phyloP scores from a whole-genome alignment of 1,140 invertebrate species.

The Cydia fagiglandana region DNA sequence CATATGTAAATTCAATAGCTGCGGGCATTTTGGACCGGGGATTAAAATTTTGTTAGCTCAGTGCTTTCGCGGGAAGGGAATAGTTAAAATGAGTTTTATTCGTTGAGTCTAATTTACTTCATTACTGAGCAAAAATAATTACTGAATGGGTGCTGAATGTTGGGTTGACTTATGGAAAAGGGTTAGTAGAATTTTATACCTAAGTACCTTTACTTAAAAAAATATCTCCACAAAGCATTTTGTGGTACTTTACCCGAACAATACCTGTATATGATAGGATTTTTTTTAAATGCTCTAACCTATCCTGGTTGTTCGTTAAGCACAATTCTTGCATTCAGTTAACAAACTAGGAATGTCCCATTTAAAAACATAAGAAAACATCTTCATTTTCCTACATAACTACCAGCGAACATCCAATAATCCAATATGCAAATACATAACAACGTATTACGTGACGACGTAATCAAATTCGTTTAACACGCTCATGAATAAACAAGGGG shows the following conservation, averaged over 20 bases:
- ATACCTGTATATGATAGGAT: too few relatives aligned
- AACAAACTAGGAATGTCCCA: too few relatives aligned
- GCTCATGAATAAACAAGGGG: slow-evolving; percentile 24
- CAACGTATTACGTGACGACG: neutral
- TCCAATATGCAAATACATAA: slow-evolving; percentile 1
- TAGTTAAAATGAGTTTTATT: slow-evolving; percentile 1
- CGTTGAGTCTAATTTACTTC: neutral
- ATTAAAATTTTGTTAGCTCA: neutral
- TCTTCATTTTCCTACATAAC: too few relatives aligned
- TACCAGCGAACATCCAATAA: neutral
- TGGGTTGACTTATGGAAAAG: neutral
- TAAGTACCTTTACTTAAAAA: too few relatives aligned
- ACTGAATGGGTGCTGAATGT: too few relatives aligned
- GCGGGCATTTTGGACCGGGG: neutral
- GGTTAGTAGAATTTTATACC: neutral
- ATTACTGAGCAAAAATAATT: neutral
- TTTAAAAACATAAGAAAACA: too few relatives aligned
- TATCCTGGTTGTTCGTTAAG: too few relatives aligned
- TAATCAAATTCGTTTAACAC: slow-evolving; percentile 21
- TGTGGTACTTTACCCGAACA: too few relatives aligned
- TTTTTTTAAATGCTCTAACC: too few relatives aligned
- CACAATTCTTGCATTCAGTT: too few relatives aligned
- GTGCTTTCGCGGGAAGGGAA: neutral
- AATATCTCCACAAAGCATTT: too few relatives aligned
- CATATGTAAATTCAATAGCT: slow-evolving; percentile 4